Evolutionary conservation across 2,888 invertebrate species (phyloP).

Genomic region (Eupithecia inturbata): DNA sequence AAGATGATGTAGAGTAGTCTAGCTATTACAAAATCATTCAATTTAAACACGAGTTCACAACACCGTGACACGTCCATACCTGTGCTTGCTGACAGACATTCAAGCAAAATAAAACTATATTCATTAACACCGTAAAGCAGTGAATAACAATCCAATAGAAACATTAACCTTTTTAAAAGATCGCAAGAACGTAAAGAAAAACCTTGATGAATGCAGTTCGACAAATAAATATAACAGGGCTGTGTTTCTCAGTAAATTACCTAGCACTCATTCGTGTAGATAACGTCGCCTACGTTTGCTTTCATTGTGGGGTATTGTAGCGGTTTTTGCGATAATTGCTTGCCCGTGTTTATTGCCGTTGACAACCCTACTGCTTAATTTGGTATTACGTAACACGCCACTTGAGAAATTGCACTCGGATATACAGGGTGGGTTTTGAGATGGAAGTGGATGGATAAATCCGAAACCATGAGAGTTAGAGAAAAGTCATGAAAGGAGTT

Average conservation of each 20-base stretch:
- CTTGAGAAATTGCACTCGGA: slow-evolving; percentile 33
- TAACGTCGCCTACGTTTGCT: slow-evolving; percentile 52
- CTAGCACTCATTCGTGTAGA: slow-evolving; percentile 55
- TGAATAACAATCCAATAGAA: slow-evolving; percentile 54
- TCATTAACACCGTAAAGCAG: slow-evolving; percentile 48
- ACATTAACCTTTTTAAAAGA: slow-evolving; percentile 63
- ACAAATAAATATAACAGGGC: slow-evolving; percentile 62
- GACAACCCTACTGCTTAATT: slow-evolving; percentile 52
- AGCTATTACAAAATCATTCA: slow-evolving; percentile 11
- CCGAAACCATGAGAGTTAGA: no score
- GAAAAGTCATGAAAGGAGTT: no score
- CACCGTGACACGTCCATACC: slow-evolving; percentile 18
- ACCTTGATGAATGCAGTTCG: slow-evolving; percentile 65
- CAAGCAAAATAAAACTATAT: slow-evolving; percentile 38
- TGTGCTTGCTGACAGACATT: slow-evolving; percentile 31
- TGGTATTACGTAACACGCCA: slow-evolving; percentile 46
- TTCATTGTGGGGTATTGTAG: slow-evolving; percentile 51
- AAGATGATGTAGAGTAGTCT: background rate
- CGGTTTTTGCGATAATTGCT: slow-evolving; percentile 53
- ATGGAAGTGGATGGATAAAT: no score
- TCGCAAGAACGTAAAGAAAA: slow-evolving; percentile 56
- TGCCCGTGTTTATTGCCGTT: slow-evolving; percentile 50
- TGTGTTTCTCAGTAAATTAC: slow-evolving; percentile 66
- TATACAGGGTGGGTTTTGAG: background rate
- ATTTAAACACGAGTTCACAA: slow-evolving; percentile 24